Conservation (phyloP, 2,888 invertebrate genomes). For the Himalopsyche tibetana region DNA sequence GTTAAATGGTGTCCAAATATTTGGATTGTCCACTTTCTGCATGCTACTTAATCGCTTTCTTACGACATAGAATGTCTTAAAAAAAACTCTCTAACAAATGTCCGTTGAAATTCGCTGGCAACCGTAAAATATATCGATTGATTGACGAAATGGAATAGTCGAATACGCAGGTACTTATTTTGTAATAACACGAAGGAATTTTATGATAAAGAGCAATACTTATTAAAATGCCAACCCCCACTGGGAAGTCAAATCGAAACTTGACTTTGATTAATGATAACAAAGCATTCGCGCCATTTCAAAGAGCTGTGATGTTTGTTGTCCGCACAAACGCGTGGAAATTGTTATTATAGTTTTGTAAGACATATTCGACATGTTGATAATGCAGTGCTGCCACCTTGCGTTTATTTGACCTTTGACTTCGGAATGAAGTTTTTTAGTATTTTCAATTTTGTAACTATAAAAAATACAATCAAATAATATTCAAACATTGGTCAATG, state of each 20-base stretch:
- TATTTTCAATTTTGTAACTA: too few species aligned
- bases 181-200: background rate
- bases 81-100: too few species aligned
- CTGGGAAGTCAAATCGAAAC: conserved; percentile 20
- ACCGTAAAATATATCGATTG: background rate
- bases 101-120: background rate
- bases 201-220: conserved; percentile 12
- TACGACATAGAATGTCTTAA: too few species aligned
- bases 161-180: background rate
- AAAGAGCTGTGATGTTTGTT: background rate
- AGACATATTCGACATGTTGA: background rate
- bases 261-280: conserved; percentile 12
- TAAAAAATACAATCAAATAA: too few species aligned
- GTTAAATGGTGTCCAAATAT: too few species aligned
- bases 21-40: too few species aligned
- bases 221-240: background rate
- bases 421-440: too few species aligned
- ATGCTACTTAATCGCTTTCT: too few species aligned
- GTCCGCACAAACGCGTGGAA: background rate
- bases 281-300: conserved; percentile 19
- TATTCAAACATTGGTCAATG: too few species aligned
- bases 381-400: conserved; percentile 41
- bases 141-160: background rate
- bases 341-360: conserved; percentile 11
- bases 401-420: conserved; percentile 4